Conservation (phyloP, 2,888 invertebrate species). For the Coelogynopora nodosa region DNA sequence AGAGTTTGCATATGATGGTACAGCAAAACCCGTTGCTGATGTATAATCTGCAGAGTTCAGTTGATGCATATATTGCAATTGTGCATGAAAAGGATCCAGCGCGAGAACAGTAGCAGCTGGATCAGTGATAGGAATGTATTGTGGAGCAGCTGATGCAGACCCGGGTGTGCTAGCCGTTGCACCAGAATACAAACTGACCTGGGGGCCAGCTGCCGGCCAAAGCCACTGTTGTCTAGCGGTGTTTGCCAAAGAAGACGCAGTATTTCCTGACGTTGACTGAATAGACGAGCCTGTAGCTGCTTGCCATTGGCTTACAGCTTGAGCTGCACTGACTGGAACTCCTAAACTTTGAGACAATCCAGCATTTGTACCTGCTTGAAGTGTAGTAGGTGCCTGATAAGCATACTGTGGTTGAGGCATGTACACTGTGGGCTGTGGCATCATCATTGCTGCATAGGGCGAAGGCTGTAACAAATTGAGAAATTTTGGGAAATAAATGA, state of each 20-base stretch:
- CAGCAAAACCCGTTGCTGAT: not conserved
- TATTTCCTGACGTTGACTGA: not conserved
- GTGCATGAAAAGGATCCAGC: not conserved
- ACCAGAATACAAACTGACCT: conserved; percentile 18
- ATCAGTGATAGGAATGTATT: not conserved
- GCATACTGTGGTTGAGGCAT: conserved; percentile 17
- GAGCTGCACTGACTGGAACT: not conserved
- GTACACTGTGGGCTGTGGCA: not conserved
- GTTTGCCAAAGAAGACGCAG: not conserved
- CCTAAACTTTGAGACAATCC: not conserved
- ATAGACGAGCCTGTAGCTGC: not conserved
- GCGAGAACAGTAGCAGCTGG: not conserved
- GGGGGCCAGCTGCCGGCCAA: not conserved
- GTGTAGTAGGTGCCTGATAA: not conserved
- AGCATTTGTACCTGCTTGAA: not conserved
- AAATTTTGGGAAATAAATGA: no score
- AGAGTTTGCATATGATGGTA: not conserved
- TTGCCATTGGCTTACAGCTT: conserved; percentile 20
- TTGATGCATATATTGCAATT: not conserved
- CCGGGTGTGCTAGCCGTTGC: not conserved
- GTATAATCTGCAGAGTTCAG: not conserved
- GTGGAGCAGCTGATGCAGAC: not conserved
- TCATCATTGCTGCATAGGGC: conserved; percentile 17
- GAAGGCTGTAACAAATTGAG: not conserved
- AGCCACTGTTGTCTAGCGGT: not conserved